Conservation (phyloP, 2,113 vertebrate species). For the Alectura lathami region DNA sequence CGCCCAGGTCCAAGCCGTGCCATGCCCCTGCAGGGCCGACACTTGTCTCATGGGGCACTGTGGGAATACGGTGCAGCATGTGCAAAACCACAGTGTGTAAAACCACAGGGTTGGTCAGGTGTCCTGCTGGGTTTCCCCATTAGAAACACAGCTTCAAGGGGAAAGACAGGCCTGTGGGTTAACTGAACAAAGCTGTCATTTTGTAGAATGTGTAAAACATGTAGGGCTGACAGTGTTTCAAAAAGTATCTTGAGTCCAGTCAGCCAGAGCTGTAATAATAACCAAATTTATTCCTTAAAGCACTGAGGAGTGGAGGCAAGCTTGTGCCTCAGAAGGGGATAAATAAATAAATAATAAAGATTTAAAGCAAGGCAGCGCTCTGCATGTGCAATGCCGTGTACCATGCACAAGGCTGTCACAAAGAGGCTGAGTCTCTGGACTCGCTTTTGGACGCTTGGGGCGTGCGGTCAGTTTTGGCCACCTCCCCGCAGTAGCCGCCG, state of each 20-base stretch:
- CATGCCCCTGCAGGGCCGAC: background rate
- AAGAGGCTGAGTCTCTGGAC: background rate
- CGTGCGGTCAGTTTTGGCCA: background rate
- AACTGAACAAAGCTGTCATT: background rate
- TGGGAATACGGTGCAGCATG: background rate
- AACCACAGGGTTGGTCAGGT: background rate
- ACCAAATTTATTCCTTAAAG: background rate
- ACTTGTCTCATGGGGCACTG: background rate
- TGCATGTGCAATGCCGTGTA: accelerated
- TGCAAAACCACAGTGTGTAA: background rate
- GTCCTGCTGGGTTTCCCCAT: slow-evolving; percentile 19
- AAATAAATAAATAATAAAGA: background rate
- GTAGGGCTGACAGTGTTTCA: background rate
- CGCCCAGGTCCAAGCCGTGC: background rate
- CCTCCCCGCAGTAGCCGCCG: background rate
- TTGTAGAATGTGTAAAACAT: background rate
- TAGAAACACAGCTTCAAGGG: slow-evolving; percentile 65
- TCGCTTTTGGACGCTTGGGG: background rate
- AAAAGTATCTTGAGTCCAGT: background rate
- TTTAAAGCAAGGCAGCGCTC: background rate
- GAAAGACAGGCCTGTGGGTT: background rate
- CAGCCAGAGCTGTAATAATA: background rate
- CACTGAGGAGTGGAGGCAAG: background rate
- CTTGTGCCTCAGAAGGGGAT: background rate
- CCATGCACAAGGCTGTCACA: background rate